These are phyloP conservation scores for Neomicropteryx cornuta DNA, from an alignment of 1,140 invertebrate genomes.

Conservation along the genomic window DNA sequence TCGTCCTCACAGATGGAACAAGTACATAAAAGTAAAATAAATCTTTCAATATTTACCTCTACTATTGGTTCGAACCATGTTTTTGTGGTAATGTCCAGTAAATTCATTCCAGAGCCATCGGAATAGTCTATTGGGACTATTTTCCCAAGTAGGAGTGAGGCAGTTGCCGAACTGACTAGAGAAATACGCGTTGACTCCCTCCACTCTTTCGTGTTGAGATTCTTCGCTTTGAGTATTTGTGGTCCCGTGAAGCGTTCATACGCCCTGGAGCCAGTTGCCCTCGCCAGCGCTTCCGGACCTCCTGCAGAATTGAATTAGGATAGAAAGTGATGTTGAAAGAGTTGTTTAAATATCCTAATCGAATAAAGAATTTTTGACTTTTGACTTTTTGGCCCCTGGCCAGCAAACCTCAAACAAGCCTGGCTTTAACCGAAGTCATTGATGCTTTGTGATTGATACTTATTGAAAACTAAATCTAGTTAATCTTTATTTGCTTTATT, in stretches of 20 bases:
- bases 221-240: slow-evolving; percentile 84
- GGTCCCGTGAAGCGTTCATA: slow-evolving; percentile 90
- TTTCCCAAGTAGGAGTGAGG: slow-evolving; percentile 78
- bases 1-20: too few relatives aligned
- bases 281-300: slow-evolving; percentile 62
- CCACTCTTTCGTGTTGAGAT: slow-evolving; percentile 63
- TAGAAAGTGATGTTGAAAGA: not conserved
- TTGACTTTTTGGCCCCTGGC: too few relatives aligned
- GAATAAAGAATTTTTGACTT: too few relatives aligned
- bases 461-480: too few relatives aligned
- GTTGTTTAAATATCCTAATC: too few relatives aligned
- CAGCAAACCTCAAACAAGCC: too few relatives aligned
- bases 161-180: slow-evolving; percentile 84
- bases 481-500: too few relatives aligned
- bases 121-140: slow-evolving; percentile 85
- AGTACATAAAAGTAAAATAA: too few relatives aligned
- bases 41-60: too few relatives aligned
- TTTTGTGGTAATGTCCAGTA: slow-evolving; percentile 74
- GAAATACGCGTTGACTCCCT: slow-evolving; percentile 82
- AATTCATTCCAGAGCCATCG: slow-evolving; percentile 95
- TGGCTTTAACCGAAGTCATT: too few relatives aligned
- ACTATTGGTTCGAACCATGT: slow-evolving; percentile 68
- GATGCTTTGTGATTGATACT: too few relatives aligned
- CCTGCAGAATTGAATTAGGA: slow-evolving; percentile 19
- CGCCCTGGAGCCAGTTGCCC: slow-evolving; percentile 83